A percentile compares a stretch with the other conserved stretches of the same genome.
phyloP scores from a whole-genome alignment of 2,797 vertebrate genomes.

The Buceros bicornis region DNA sequence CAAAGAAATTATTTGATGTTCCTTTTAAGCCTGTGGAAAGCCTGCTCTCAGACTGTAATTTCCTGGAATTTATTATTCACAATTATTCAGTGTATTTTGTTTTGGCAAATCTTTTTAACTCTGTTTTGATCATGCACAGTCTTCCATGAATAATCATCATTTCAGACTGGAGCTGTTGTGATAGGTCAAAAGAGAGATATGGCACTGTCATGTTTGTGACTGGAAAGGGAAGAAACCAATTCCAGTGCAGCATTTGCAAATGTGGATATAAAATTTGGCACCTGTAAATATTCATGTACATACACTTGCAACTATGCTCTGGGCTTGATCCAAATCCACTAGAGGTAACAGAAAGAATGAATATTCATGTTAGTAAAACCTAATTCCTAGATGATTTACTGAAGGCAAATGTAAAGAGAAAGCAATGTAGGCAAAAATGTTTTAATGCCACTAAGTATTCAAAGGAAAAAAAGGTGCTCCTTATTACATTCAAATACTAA shows the following conservation, averaged over 20 bases:
- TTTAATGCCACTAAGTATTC: background rate
- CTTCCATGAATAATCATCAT: constrained; percentile 55
- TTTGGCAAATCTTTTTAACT: constrained; percentile 69
- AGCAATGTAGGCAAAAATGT: constrained; percentile 2
- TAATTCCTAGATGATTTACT: constrained; percentile 17
- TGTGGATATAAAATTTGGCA: constrained; percentile 48
- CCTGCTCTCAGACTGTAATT: constrained; percentile 50
- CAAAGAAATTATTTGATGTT: constrained; percentile 61
- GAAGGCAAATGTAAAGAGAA: constrained; percentile 24
- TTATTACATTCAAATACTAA: background rate
- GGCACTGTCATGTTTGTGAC: constrained; percentile 23
- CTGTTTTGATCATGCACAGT: constrained; percentile 58
- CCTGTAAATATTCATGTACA: constrained; percentile 66
- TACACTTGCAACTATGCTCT: constrained; percentile 44
- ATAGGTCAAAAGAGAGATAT: constrained; percentile 58
- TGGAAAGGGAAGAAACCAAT: constrained; percentile 40
- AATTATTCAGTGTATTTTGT: constrained; percentile 68
- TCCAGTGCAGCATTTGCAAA: constrained; percentile 22
- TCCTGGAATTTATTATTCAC: constrained; percentile 61
- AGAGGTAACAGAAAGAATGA: constrained; percentile 52
- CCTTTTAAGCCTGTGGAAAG: constrained; percentile 55
- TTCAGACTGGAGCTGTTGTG: constrained; percentile 43
- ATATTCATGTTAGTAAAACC: constrained; percentile 60
- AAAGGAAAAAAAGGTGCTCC: background rate
- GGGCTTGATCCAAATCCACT: constrained; percentile 49